Percentiles rank a stretch among this genome's conserved stretches.
phyloP scores from a whole-genome alignment of 2,888 invertebrate species.

The Osedax frankpressi region DNA sequence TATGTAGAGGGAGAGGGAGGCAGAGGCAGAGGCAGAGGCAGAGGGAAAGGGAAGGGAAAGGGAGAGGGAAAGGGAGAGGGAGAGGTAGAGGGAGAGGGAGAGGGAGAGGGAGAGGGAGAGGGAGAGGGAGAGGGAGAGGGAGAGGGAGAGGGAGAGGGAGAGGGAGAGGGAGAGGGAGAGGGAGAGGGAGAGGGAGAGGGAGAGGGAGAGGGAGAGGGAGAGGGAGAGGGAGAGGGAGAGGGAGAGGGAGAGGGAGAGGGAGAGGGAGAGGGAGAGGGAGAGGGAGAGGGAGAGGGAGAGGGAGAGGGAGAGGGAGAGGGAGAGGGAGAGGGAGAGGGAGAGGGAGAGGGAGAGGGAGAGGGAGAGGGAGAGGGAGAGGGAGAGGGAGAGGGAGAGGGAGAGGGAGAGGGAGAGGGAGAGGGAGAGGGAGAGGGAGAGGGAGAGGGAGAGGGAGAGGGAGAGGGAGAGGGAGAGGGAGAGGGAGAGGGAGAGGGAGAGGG shows the following conservation, averaged over 20 bases:
- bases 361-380: neutral
- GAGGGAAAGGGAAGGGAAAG: neutral
- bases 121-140: neutral
- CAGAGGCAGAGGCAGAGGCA: neutral
- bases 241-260: neutral
- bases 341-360: neutral
- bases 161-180: rapidly evolving
- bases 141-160: neutral
- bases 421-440: neutral
- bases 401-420: too few relatives aligned
- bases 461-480: neutral
- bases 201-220: neutral
- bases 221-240: neutral
- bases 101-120: neutral
- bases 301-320: neutral
- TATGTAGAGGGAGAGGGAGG: neutral
- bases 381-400: too few relatives aligned
- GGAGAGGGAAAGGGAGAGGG: too few relatives aligned
- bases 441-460: too few relatives aligned
- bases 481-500: neutral
- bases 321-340: neutral
- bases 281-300: neutral
- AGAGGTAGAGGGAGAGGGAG: too few relatives aligned
- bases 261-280: neutral
- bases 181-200: neutral